Evolutionary conservation across 2,888 invertebrate species (phyloP), one percentile per base, ranked within the genome.

Genomic region (Aspidiotus rigidus): DNA sequence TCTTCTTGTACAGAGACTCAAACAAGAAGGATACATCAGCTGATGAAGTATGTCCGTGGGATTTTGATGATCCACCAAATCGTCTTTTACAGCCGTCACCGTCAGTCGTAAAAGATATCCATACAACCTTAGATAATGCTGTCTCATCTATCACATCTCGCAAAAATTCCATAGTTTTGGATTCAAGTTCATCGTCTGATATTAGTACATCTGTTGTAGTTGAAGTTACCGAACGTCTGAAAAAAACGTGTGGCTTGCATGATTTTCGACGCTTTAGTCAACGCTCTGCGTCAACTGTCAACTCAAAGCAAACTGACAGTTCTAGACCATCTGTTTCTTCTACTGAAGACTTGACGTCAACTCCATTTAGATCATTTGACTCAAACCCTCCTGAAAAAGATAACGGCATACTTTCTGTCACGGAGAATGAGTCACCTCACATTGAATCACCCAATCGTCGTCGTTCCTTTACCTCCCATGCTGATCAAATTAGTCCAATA

Each of bases 111-210:
- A 71, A 71, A 60, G 66, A 71, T 13, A 62, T 70, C 7, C 57
- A 64, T n/a, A 71, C 71, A 60, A 71, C 72, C n/a, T 71, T 70
- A 57, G 72, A 71, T 72, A 71, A 74, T 72, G 72, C 77, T 55
- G 74, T 77, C 73, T 72, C 76, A 75, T 8, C 73, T 39, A 72
- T 75, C 17, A 72, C 77, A n/a, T 79, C 84, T 16, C 81, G 86
- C 40, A 87, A 86, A 76, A 86, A 87, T 77, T 86, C 87, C 7
- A 80, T 83, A 13, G 83, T 83, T 74, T 78, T 87, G 59, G 87
- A 87, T 77, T 87, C 86, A 15, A 85, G 85, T 76, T 87, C 87
- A n/a, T 86, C 87, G 11, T 88, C 88, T 17, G 89, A 90, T 77
- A 83, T 87, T 72, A 86, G 86, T 76, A 80, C 82, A 60, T 76